Evolutionary conservation across 2,888 invertebrate genomes (phyloP), one percentile per base, ranked within the genome.

Genomic region (Terebella lapidaria): DNA sequence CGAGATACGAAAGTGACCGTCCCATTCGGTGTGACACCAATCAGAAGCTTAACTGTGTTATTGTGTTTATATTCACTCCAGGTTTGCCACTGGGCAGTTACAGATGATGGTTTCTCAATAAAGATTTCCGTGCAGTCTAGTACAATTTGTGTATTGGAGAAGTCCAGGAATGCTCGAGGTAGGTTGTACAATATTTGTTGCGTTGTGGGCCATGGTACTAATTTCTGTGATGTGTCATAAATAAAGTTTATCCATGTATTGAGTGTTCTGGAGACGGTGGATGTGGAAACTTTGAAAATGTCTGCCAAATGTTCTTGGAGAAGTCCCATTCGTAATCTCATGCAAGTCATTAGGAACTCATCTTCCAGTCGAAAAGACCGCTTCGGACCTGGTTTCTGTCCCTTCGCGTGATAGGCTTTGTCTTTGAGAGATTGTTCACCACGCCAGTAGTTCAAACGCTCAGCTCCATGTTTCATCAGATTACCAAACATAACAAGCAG

Each of bases 1-100:
- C 54, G 52, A 10, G 62, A 62, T 0, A 64, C 22, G 60, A 56
- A 64, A 5, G 58, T 54, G n/a, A 70, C 62, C 1, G 57, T 26
- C 30, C 67, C 67, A 52, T 63, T 66, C 51, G 67, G 68, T 1
- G 62, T 24, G 28, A 54, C 47, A 4, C 61, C 58, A 30, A 67
- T 56, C 4, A 70, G 35, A 10, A 63, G 20, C 55, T 69, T 70
- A 1, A 62, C 20, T 18, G 68, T 70, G 58, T 68, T 67, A 56
- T 67, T 63, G 35, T 70, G 64, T 54, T 70, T 70, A 54, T 67
- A 67, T 24, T 68, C 65, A 51, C 60, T 59, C 66, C 62, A 68
- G 10, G 64, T 64, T 10, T 49, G 53, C 0, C 45, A 28, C 25
- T 67, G 68, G 20, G 65, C 46, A 5, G 47, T 42, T 4, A 66